These are phyloP conservation scores for Acipenser oxyrinchus DNA, from an alignment of 2,797 vertebrate species.

Conservation along the genomic window DNA sequence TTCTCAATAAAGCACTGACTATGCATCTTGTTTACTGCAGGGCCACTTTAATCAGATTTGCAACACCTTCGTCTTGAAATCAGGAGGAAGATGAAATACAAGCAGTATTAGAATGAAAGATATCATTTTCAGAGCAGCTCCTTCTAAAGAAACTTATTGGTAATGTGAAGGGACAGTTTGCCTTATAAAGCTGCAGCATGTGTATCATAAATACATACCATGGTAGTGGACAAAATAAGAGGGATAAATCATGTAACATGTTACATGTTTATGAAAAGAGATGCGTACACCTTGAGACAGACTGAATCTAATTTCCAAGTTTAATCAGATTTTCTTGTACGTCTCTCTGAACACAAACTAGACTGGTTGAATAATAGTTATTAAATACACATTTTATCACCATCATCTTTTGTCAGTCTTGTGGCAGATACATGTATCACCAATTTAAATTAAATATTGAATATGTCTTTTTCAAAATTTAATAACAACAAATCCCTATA, in stretches of 20 bases:
- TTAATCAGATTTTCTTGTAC: neutral
- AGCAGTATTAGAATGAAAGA: slow-evolving; percentile 6
- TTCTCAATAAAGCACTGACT: neutral
- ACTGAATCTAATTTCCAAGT: neutral
- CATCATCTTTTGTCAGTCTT: slow-evolving; percentile 5
- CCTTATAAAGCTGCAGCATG: neutral
- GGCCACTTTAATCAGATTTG: neutral
- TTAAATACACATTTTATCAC: neutral
- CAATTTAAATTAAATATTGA: slow-evolving; percentile 1
- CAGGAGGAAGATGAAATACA: slow-evolving; percentile 10
- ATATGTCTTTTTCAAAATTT: slow-evolving; percentile 6
- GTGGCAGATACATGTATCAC: neutral
- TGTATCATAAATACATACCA: neutral
- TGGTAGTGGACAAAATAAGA: neutral
- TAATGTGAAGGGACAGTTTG: slow-evolving; percentile 7
- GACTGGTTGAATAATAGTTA: neutral
- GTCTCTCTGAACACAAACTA: slow-evolving; percentile 1
- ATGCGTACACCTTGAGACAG: slow-evolving; percentile 6
- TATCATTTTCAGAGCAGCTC: neutral
- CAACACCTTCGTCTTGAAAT: neutral
- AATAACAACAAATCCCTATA: neutral
- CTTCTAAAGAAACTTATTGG: neutral
- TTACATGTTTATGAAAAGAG: neutral
- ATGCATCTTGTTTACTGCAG: neutral
- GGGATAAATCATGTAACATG: neutral